Evolutionary conservation across 2,797 vertebrate genomes (phyloP), one percentile per base, ranked within the genome.

Genomic region (Neoniphon sammara): DNA sequence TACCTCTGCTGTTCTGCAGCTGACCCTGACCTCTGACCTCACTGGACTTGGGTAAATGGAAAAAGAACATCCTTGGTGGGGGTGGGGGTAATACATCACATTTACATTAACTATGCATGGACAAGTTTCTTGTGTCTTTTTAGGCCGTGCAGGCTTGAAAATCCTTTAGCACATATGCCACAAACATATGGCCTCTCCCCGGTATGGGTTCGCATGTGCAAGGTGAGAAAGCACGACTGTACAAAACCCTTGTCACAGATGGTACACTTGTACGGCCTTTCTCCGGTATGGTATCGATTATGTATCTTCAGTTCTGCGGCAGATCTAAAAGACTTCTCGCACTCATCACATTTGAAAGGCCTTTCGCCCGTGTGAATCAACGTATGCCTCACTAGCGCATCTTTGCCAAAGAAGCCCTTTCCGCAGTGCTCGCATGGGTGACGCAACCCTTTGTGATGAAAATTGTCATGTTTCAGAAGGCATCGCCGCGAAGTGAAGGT

Each of bases 201-300:
- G 0, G 92, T 93, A 4, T 93, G 92, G 27, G 91, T 92, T 30
- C 92, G 82, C 92, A 93, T 93, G 78, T 93, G 92, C 46, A 93
- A 74, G 18, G 92, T 93, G 0, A 93, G 90, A 66, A 93, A 92
- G 67, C 91, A 92, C 2, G 91, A 92, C 77, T 93, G 92, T 21
- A 93, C 92, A 4, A 93, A 93, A 2, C 91, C 92, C 21, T 92
- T 93, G 36, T 91, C 85, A 46, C 92, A 93, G 55, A 92, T 47
- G 65, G 62, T 89, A 80, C 92, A 93, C 58, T 91, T 92, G 44
- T 89, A 93, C 0, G 92, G 92, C 10, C 92, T 63, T 56, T 93
- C 92, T 0, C 92, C 92, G 0, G 92, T 92, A 4, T 93, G 92
- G 77, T 93, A 93, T 1, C 92, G 72, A 50, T 87, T 63, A 76